A percentile compares a stretch with the other conserved stretches of the same genome.
Evolutionary conservation across 2,113 vertebrate genomes (phyloP).

Genomic region (Thunnus maccoyii): DNA sequence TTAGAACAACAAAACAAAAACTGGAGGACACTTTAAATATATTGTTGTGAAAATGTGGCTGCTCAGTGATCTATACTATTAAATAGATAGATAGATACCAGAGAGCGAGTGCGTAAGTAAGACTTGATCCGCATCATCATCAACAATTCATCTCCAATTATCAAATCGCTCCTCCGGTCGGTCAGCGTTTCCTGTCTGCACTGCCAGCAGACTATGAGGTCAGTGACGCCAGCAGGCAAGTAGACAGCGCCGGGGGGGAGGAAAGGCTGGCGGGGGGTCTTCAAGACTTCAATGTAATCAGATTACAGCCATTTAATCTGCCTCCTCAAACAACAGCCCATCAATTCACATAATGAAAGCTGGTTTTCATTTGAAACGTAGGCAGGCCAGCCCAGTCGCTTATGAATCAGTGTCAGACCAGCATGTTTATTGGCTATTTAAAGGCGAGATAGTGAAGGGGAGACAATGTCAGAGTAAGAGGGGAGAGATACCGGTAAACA

Average conservation of each 20-base stretch:
- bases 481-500: neutral
- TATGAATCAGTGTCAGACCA: constrained; percentile 10
- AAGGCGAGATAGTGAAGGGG: neutral
- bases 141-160: constrained; percentile 39
- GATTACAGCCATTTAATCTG: constrained; percentile 53
- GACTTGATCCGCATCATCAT: constrained; percentile 1
- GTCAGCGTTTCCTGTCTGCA: constrained; percentile 19
- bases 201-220: constrained; percentile 25
- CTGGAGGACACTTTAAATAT: neutral
- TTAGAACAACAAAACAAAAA: neutral
- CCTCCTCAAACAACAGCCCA: constrained; percentile 6
- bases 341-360: constrained; percentile 29
- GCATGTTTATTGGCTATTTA: neutral
- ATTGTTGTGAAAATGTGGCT: neutral
- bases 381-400: neutral
- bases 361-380: constrained; percentile 16
- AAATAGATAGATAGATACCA: neutral
- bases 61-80: too few relatives aligned
- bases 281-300: constrained; percentile 31
- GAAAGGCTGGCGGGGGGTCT: neutral
- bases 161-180: constrained; percentile 15
- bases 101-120: too few relatives aligned
- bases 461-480: neutral
- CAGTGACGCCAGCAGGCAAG: constrained; percentile 51
- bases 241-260: neutral